Evolutionary conservation across 2,888 invertebrate genomes (phyloP).

Genomic region (Gastrophysa polygoni): DNA sequence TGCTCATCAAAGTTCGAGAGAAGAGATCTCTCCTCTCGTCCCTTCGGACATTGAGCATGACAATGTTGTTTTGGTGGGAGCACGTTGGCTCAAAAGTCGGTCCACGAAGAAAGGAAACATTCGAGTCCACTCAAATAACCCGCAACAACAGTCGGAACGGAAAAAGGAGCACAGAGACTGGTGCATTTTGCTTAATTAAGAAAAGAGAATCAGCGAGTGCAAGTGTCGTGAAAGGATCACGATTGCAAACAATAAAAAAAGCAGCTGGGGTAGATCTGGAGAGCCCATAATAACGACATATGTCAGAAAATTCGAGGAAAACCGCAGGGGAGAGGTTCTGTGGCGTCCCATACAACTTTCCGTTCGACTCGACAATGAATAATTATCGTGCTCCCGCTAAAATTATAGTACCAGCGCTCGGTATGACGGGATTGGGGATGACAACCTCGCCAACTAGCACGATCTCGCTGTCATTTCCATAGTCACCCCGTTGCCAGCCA

Average conservation of each 20-base stretch:
- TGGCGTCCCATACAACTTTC: constrained; percentile 44
- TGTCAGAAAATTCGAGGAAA: constrained; percentile 54
- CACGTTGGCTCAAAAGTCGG: too few species aligned
- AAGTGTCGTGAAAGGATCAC: constrained; percentile 43
- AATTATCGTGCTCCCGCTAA: constrained; percentile 46
- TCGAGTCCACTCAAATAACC: background rate
- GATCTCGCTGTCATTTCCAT: constrained; percentile 42
- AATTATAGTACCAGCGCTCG: constrained; percentile 43
- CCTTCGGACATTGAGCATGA: too few species aligned
- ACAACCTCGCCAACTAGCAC: constrained; percentile 41
- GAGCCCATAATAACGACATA: constrained; percentile 54
- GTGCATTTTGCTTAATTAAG: constrained; percentile 33
- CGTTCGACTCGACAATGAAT: constrained; percentile 47
- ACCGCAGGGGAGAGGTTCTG: constrained; percentile 55
- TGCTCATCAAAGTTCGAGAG: too few species aligned
- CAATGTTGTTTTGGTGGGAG: too few species aligned
- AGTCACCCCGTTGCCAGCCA: constrained; percentile 34
- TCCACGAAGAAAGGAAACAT: background rate
- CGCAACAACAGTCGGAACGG: constrained; percentile 1
- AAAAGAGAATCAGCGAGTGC: constrained; percentile 34
- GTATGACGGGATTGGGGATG: constrained; percentile 36
- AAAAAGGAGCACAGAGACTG: constrained; percentile 15
- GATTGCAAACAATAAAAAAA: constrained; percentile 42
- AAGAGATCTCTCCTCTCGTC: too few species aligned
- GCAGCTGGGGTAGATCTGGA: constrained; percentile 49